Evolutionary conservation across 2,888 invertebrate species (phyloP).

Genomic region (Caenorhabditis angaria): DNA sequence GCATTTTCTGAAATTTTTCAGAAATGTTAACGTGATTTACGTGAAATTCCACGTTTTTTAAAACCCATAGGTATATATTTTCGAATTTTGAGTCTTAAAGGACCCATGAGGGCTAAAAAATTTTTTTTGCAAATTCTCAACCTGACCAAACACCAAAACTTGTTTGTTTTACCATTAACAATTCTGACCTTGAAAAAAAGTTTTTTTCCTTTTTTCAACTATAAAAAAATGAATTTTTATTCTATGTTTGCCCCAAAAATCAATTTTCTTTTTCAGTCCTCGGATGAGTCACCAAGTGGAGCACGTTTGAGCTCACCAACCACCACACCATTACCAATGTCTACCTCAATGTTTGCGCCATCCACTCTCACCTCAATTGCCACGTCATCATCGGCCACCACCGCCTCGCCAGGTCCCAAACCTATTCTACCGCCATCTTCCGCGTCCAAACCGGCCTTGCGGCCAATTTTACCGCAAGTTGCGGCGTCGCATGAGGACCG

Average conservation of each 20-base stretch:
- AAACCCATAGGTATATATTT: neutral
- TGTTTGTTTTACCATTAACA: conserved; percentile 5
- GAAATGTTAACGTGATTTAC: no score
- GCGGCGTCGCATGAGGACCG: neutral
- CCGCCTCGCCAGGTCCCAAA: no score
- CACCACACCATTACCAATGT: conserved; percentile 23
- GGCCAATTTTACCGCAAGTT: conserved; percentile 13
- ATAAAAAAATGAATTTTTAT: neutral
- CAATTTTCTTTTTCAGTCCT: conserved; percentile 25
- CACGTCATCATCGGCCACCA: neutral
- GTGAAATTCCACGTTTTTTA: neutral
- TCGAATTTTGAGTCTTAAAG: neutral
- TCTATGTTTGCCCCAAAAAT: no score
- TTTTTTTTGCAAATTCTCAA: conserved; percentile 5
- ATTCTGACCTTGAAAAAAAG: neutral
- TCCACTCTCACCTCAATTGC: neutral
- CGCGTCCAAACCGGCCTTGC: conserved; percentile 31
- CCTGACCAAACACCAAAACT: neutral
- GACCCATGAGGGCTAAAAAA: neutral
- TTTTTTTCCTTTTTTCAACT: no score
- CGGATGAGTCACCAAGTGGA: conserved; percentile 27
- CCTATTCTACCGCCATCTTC: conserved; percentile 30
- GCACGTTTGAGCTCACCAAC: conserved; percentile 33
- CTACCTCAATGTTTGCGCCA: conserved; percentile 39
- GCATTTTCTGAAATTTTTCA: no score